phyloP scores from a whole-genome alignment of 1,140 invertebrate genomes.

The Drosophila athabasca region DNA sequence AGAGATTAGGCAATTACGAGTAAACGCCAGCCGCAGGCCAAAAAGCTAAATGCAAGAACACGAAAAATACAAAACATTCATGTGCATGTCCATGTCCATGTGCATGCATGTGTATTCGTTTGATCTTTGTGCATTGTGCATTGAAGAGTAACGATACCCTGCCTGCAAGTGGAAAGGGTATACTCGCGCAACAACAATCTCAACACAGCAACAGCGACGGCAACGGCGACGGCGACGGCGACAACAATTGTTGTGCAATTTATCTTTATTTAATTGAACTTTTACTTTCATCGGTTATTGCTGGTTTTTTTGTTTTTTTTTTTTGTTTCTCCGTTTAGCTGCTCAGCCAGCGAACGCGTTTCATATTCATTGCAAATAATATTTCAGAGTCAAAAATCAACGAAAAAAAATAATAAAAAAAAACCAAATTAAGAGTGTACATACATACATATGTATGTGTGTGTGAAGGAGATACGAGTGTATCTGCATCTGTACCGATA shows the following conservation, averaged over 20 bases:
- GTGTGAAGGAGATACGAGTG: not conserved
- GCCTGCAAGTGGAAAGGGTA: too few species aligned
- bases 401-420: conserved; percentile 26
- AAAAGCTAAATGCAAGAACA: too few species aligned
- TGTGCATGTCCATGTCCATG: not conserved
- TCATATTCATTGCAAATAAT: conserved; percentile 79
- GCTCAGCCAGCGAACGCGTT: conserved; percentile 68
- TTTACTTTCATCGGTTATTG: conserved; percentile 69
- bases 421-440: conserved; percentile 12
- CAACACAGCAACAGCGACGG: conserved; percentile 1
- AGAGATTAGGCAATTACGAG: conserved; percentile 5
- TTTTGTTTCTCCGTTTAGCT: conserved; percentile 20
- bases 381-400: conserved; percentile 62
- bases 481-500: conserved; percentile 1
- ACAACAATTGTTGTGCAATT: conserved; percentile 78
- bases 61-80: not conserved
- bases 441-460: too few species aligned
- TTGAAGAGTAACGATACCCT: too few species aligned
- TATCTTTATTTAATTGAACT: conserved; percentile 82
- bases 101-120: not conserved
- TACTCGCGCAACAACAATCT: too few species aligned
- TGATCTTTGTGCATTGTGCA: not conserved
- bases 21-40: not conserved
- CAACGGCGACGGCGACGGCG: conserved; percentile 9
- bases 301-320: conserved; percentile 5